These are phyloP conservation scores for Tridacna crocea DNA, from an alignment of 2,888 invertebrate genomes.

Conservation along the genomic window DNA sequence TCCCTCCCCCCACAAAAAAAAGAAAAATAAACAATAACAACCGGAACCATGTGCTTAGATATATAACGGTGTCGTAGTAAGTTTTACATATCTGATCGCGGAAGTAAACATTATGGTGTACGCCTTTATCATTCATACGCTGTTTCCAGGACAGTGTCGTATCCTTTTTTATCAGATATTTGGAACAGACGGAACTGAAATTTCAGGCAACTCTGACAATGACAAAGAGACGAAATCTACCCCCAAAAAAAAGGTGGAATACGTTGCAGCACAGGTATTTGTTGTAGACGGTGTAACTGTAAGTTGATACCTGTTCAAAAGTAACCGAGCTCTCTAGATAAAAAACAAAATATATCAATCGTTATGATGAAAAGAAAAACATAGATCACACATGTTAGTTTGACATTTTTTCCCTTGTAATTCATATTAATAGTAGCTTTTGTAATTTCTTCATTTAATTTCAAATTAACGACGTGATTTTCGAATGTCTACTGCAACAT, in stretches of 20 bases:
- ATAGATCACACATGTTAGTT: neutral
- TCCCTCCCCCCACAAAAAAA: too few species aligned
- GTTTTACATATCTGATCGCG: conserved; percentile 21
- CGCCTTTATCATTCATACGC: conserved; percentile 76
- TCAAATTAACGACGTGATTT: neutral
- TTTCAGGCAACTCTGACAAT: conserved; percentile 27
- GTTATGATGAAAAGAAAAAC: neutral
- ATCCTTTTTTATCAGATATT: conserved; percentile 71
- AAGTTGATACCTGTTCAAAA: neutral
- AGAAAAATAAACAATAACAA: too few species aligned
- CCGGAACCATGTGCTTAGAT: conserved; percentile 30
- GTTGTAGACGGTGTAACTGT: conserved; percentile 10
- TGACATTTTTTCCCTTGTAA: neutral
- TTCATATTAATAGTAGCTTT: neutral
- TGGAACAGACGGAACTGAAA: conserved; percentile 38
- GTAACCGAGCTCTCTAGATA: too few species aligned
- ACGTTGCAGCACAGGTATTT: conserved; percentile 67
- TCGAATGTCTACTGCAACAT: too few species aligned
- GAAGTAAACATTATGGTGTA: conserved; percentile 70
- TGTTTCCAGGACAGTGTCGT: conserved; percentile 70
- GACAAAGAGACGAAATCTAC: conserved; percentile 18
- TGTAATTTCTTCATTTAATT: neutral
- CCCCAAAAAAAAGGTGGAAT: conserved; percentile 56
- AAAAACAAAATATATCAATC: neutral
- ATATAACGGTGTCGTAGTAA: conserved; percentile 53